These are phyloP conservation scores for Augochlora pura DNA, from an alignment of 1,140 invertebrate genomes.

Conservation along the genomic window DNA sequence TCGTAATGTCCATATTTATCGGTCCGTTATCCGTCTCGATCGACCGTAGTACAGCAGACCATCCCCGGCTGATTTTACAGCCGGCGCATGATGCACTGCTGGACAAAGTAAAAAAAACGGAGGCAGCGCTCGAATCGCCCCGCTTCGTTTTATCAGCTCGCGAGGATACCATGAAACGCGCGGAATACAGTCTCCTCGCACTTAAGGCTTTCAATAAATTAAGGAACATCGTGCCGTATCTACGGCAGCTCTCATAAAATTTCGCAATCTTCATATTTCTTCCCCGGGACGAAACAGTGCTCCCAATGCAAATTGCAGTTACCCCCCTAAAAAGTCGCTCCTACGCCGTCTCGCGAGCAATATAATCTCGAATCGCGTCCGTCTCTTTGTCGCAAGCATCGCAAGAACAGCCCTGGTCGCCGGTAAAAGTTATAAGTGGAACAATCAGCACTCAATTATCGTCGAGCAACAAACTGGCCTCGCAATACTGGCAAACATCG, in stretches of 20 bases:
- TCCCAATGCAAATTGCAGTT: conserved; percentile 21
- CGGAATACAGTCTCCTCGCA: not conserved
- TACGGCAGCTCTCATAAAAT: conserved; percentile 30
- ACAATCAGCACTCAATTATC: too few relatives aligned
- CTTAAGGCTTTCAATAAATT: not conserved
- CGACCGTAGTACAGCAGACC: not conserved
- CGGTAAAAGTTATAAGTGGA: too few relatives aligned
- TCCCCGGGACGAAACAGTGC: not conserved
- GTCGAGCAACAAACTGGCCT: too few relatives aligned
- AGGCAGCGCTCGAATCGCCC: too few relatives aligned
- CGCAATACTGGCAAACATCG: too few relatives aligned
- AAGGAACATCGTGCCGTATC: not conserved
- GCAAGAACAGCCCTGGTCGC: too few relatives aligned
- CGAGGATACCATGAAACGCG: not conserved
- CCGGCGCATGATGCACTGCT: too few relatives aligned
- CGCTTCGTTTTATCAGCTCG: too few relatives aligned
- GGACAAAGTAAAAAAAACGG: not conserved
- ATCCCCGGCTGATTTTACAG: not conserved
- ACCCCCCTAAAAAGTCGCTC: conserved; percentile 7
- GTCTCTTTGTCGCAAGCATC: not conserved
- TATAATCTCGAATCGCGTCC: conserved; percentile 27
- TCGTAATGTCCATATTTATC: not conserved
- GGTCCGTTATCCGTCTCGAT: not conserved
- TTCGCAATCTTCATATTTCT: conserved; percentile 25
- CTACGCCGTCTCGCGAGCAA: not conserved